Evolutionary conservation across 2,888 invertebrate species (phyloP).

Genomic region (Microctonus brassicae): DNA sequence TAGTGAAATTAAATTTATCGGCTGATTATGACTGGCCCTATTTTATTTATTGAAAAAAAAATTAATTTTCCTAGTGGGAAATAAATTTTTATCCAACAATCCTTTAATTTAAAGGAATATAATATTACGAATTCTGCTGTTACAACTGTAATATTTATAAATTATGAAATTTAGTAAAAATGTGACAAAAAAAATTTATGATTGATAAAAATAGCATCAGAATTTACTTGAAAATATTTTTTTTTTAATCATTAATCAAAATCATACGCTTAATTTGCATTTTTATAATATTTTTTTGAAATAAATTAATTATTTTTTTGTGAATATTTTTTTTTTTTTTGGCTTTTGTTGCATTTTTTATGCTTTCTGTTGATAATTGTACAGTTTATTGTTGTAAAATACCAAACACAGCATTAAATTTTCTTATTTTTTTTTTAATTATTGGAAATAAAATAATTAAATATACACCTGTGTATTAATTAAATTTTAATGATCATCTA

Average conservation of each 20-base stretch:
- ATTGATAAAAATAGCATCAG: background rate
- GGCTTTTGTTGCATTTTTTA: conserved; percentile 3
- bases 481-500: conserved; percentile 41
- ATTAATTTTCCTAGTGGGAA: background rate
- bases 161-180: background rate
- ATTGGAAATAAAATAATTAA: conserved; percentile 1
- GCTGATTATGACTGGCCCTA: conserved; percentile 63
- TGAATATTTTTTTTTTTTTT: background rate
- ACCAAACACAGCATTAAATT: conserved; percentile 4
- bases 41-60: background rate
- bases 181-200: background rate
- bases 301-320: too few relatives aligned
- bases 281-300: too few relatives aligned
- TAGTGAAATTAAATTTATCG: conserved; percentile 37
- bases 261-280: background rate
- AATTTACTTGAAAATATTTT: background rate
- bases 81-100: background rate
- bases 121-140: background rate
- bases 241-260: background rate
- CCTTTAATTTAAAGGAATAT: background rate
- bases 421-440: conserved; percentile 9
- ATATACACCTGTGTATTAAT: background rate
- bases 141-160: background rate
- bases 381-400: background rate
- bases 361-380: background rate